Conservation (phyloP, 2,888 invertebrate species). For the Blomia tropicalis region DNA sequence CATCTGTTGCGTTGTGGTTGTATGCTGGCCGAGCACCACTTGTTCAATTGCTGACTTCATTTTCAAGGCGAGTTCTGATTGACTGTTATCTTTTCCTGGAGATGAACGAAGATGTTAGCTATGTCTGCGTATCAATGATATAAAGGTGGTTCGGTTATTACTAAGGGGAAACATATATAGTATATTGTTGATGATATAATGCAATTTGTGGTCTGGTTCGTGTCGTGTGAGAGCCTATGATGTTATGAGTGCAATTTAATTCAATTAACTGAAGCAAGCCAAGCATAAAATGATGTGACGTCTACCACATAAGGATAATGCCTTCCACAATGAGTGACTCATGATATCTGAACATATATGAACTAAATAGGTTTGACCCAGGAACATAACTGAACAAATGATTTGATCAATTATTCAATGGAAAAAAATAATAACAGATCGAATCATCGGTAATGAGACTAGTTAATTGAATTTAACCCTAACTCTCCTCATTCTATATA, state of each 20-base stretch:
- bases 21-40: background rate
- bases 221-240: conserved; percentile 8
- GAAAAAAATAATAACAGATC: too few relatives aligned
- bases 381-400: too few relatives aligned
- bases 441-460: too few relatives aligned
- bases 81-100: conserved; percentile 34
- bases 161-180: too few relatives aligned
- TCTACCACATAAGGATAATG: too few relatives aligned
- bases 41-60: conserved; percentile 26
- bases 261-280: background rate
- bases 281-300: conserved; percentile 7
- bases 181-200: too few relatives aligned
- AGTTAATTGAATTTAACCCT: too few relatives aligned
- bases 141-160: conserved; percentile 9
- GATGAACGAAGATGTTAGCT: conserved; percentile 21
- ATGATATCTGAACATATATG: too few relatives aligned
- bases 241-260: too few relatives aligned
- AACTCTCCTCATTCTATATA: background rate
- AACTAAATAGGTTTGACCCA: too few relatives aligned
- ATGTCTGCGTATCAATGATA: conserved; percentile 9
- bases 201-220: conserved; percentile 10
- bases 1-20: conserved; percentile 35
- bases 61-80: conserved; percentile 37
- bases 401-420: too few relatives aligned
- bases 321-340: too few relatives aligned